Conservation (phyloP, 2,888 invertebrate genomes). For the Eilema griseolum region DNA sequence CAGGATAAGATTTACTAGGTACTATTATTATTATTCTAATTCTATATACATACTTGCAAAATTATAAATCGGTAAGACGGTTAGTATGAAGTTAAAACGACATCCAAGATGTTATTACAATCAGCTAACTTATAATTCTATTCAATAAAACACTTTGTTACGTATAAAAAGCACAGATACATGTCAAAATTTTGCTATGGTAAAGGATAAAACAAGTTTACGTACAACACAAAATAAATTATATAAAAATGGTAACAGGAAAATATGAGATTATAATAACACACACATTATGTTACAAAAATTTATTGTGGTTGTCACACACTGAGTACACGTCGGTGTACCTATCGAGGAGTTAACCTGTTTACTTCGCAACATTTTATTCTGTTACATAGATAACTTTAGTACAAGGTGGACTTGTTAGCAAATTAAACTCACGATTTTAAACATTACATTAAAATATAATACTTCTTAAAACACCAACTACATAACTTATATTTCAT, state of each 20-base stretch:
- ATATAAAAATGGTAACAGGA: neutral
- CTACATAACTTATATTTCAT: neutral
- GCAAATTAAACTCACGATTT: neutral
- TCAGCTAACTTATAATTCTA: no score
- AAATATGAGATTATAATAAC: neutral
- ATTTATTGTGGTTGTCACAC: neutral
- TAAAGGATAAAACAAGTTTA: neutral
- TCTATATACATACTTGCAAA: no score
- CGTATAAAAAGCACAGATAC: no score
- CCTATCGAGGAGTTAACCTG: neutral
- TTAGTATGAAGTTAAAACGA: no score
- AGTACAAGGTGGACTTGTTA: neutral
- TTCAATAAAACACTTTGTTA: no score
- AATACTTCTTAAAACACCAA: no score
- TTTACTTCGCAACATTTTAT: neutral
- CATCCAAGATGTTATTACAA: no score
- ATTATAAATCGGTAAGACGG: no score
- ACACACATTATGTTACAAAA: neutral
- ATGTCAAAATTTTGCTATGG: no score
- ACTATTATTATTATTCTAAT: no score
- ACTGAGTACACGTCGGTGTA: neutral
- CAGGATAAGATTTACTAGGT: no score
- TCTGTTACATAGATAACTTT: neutral
- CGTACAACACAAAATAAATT: neutral
- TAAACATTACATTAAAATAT: neutral